Evolutionary conservation across 2,113 vertebrate genomes (phyloP).

Genomic region (Micromys minutus): DNA sequence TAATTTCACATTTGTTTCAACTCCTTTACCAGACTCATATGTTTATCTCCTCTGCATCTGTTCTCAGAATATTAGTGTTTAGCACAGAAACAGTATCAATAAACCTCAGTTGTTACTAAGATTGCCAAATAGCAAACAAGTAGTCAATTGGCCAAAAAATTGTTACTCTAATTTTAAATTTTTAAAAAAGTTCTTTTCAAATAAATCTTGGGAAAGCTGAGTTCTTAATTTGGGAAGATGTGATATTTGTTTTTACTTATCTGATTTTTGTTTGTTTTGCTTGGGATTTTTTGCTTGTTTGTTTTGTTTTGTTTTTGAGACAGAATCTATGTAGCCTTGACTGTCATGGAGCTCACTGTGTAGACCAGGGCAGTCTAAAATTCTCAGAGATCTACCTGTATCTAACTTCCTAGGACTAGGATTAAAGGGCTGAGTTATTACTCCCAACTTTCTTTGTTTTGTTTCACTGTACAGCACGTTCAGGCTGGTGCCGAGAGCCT

Average conservation of each 20-base stretch:
- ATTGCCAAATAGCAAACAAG: conserved; percentile 45
- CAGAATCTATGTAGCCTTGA: neutral
- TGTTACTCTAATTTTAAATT: neutral
- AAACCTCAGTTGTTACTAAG: conserved; percentile 34
- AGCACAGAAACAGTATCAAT: conserved; percentile 53
- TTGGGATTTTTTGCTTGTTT: neutral
- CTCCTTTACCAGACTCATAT: conserved; percentile 45
- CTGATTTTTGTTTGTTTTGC: neutral
- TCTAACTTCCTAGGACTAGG: neutral
- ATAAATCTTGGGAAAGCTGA: neutral
- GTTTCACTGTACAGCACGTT: neutral
- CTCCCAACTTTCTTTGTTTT: neutral
- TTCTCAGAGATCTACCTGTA: neutral
- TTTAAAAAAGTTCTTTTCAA: conserved; percentile 32
- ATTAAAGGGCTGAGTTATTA: neutral
- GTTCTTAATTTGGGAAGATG: neutral
- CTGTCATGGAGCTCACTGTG: neutral
- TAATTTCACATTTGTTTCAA: conserved; percentile 63
- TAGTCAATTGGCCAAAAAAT: conserved; percentile 3
- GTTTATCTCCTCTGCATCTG: conserved; percentile 59
- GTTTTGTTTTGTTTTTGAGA: neutral
- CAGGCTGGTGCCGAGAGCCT: neutral
- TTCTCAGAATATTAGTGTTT: conserved; percentile 60
- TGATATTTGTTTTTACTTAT: neutral
- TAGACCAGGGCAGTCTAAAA: neutral